Percentiles rank a stretch among this genome's conserved stretches.
Conservation (phyloP, 1,140 invertebrate genomes). For the Stegodyphus dumicola region DNA sequence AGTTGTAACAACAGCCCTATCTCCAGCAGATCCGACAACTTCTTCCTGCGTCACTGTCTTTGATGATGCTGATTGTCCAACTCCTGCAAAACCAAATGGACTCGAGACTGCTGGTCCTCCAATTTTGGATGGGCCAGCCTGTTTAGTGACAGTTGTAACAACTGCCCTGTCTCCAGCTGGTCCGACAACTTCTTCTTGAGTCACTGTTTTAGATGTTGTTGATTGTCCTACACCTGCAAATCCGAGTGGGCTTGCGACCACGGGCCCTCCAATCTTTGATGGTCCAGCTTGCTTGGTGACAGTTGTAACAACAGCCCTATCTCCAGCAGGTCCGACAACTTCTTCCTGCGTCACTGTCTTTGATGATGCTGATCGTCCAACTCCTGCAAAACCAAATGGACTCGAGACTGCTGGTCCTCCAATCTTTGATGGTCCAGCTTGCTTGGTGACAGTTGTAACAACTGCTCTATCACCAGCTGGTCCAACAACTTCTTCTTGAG, state of each 20-base stretch:
- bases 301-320: neutral
- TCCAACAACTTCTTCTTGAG: constrained; percentile 17
- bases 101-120: neutral
- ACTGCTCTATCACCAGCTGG: neutral
- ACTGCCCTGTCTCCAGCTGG: neutral
- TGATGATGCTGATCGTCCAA: neutral
- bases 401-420: neutral
- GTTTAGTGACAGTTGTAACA: neutral
- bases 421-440: neutral
- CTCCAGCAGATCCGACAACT: neutral
- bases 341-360: constrained; percentile 4
- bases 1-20: neutral
- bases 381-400: neutral
- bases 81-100: no score
- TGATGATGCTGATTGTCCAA: neutral
- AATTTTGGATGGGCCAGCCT: neutral
- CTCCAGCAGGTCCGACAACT: neutral
- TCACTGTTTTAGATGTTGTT: no score
- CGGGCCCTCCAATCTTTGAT: neutral
- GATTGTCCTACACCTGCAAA: neutral
- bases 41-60: neutral
- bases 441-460: neutral
- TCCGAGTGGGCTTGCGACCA: neutral
- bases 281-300: neutral
- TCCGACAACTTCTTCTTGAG: neutral